phyloP scores from a whole-genome alignment of 2,888 invertebrate species.

The Spatulosminthurus flaviceps region DNA sequence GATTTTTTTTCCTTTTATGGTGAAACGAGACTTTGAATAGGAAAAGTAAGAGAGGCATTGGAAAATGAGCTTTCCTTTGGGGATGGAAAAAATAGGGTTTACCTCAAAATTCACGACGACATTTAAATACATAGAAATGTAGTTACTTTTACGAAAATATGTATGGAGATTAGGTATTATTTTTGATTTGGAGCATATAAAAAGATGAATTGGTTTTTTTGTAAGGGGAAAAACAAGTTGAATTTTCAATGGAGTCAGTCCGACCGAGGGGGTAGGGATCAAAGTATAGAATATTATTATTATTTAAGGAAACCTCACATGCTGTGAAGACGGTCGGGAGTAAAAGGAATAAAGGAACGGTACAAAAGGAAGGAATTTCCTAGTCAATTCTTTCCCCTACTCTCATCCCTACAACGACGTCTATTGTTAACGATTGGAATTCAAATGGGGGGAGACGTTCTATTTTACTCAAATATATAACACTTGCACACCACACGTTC shows the following conservation, averaged over 20 bases:
- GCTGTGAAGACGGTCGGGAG: constrained; percentile 1
- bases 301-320: not conserved
- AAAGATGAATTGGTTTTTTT: constrained; percentile 4
- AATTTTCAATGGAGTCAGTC: not conserved
- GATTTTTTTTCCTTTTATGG: no score
- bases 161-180: not conserved
- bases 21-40: no score
- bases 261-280: not conserved
- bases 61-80: no score
- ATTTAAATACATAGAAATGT: no score
- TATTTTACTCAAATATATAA: not conserved
- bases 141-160: not conserved
- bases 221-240: not conserved
- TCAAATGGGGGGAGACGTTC: not conserved
- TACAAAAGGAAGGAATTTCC: not conserved
- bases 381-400: not conserved
- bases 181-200: not conserved
- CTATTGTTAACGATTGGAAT: not conserved
- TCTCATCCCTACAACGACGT: not conserved
- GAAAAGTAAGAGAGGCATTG: no score
- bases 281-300: not conserved
- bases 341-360: not conserved
- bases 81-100: no score
- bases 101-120: no score
- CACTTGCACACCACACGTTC: no score